These are phyloP conservation scores for Corticium candelabrum DNA, from an alignment of 37 sponge, comb jelly and placozoan species.

Conservation along the genomic window DNA sequence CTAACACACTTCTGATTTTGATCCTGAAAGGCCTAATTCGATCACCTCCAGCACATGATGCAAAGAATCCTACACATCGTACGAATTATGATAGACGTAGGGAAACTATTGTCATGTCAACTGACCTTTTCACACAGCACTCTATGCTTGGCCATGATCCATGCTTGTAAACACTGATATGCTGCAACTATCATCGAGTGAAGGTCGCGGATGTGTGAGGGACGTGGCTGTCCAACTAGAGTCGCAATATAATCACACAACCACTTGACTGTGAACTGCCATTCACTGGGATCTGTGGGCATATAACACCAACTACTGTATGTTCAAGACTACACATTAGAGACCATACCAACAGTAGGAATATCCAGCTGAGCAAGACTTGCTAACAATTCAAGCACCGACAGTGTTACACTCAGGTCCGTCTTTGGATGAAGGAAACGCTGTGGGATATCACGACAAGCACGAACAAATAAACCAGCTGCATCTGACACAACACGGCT, in stretches of 20 bases:
- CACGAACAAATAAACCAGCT: neutral
- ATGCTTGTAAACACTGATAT: conserved; percentile 46
- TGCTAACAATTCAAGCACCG: conserved; percentile 51
- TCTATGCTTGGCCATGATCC: conserved; percentile 43
- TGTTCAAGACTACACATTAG: too few relatives aligned
- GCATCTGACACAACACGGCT: too few relatives aligned
- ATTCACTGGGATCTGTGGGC: conserved; percentile 31
- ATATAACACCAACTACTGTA: too few relatives aligned
- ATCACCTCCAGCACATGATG: conserved; percentile 41
- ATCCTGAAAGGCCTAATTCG: conserved; percentile 73
- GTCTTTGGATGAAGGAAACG: neutral
- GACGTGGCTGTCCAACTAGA: conserved; percentile 35
- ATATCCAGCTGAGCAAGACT: conserved; percentile 45
- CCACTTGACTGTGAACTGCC: conserved; percentile 27
- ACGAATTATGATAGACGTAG: too few relatives aligned
- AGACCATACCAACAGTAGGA: conserved; percentile 31
- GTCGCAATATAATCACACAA: conserved; percentile 61
- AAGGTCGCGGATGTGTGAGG: conserved; percentile 44
- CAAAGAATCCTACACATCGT: conserved; percentile 35
- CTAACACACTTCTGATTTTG: conserved; percentile 39
- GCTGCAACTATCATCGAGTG: conserved; percentile 84
- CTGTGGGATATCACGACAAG: conserved; percentile 7
- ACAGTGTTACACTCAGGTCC: conserved; percentile 26
- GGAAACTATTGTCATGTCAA: too few relatives aligned
- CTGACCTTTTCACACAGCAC: conserved; percentile 59